Percentiles rank a stretch among this genome's conserved stretches.
phyloP scores from a whole-genome alignment of 2,888 invertebrate genomes.

The Metopia argyrocephala region DNA sequence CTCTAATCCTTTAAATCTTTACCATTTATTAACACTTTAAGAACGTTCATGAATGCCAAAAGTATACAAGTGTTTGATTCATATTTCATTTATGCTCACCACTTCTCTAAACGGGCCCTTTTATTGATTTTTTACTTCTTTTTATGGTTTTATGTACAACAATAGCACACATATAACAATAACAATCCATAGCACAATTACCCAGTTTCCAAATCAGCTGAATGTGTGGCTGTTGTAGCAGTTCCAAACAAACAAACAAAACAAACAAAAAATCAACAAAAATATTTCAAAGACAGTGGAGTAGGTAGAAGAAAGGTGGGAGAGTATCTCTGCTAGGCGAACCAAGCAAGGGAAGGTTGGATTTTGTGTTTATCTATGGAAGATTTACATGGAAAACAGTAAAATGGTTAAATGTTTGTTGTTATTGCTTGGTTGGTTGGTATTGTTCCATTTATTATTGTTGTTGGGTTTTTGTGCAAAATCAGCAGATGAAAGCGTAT shows the following conservation, averaged over 20 bases:
- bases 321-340: not conserved
- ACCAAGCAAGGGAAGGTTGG: conserved; percentile 25
- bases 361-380: conserved; percentile 16
- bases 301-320: conserved; percentile 12
- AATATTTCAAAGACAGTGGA: not conserved
- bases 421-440: no score
- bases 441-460: not conserved
- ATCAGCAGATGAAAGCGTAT: conserved; percentile 73
- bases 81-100: conserved; percentile 45
- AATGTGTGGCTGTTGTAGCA: conserved; percentile 12
- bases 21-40: conserved; percentile 1
- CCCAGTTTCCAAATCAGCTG: conserved; percentile 60
- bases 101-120: conserved; percentile 52
- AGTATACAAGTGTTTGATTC: conserved; percentile 32
- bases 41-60: not conserved
- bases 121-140: conserved; percentile 58
- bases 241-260: no score
- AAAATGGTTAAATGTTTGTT: not conserved
- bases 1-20: no score
- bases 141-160: conserved; percentile 41
- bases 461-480: conserved; percentile 55
- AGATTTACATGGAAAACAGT: conserved; percentile 59
- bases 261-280: not conserved
- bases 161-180: conserved; percentile 21
- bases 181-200: conserved; percentile 60